Conservation (phyloP, 1,140 invertebrate species). For the Galendromus occidentalis region DNA sequence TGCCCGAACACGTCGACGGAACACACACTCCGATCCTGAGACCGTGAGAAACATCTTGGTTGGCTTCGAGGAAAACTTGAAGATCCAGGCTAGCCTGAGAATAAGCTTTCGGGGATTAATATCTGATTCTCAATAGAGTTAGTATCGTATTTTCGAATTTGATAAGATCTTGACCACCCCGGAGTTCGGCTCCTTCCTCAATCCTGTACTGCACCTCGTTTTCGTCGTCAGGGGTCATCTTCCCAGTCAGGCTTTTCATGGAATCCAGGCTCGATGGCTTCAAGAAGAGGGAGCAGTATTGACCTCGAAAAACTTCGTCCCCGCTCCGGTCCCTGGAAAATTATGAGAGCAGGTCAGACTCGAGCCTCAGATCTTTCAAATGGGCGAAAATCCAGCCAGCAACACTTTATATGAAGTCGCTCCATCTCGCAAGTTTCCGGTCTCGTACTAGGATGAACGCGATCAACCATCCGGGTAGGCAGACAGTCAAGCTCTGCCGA, state of each 20-base stretch:
- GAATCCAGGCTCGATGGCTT: not conserved
- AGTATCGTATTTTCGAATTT: no score
- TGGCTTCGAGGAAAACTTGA: not conserved
- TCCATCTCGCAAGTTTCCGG: no score
- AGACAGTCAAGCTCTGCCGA: no score
- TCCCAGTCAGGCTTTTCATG: not conserved
- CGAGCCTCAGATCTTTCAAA: no score
- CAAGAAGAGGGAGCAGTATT: not conserved
- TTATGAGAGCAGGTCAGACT: no score
- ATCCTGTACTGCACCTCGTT: no score
- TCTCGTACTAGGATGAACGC: no score
- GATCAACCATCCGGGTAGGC: no score
- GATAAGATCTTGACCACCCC: not conserved
- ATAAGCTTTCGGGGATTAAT: no score
- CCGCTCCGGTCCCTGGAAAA: not conserved
- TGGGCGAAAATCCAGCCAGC: no score
- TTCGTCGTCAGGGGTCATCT: not conserved
- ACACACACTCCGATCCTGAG: slow-evolving; percentile 1
- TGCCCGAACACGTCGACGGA: not conserved
- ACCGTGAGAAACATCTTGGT: not conserved
- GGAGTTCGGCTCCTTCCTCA: not conserved
- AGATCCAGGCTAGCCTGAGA: not conserved
- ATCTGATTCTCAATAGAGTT: no score
- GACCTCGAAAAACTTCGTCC: not conserved
- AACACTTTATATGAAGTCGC: no score